phyloP scores from a whole-genome alignment of 2,797 vertebrate species.

The Dermochelys coriacea region DNA sequence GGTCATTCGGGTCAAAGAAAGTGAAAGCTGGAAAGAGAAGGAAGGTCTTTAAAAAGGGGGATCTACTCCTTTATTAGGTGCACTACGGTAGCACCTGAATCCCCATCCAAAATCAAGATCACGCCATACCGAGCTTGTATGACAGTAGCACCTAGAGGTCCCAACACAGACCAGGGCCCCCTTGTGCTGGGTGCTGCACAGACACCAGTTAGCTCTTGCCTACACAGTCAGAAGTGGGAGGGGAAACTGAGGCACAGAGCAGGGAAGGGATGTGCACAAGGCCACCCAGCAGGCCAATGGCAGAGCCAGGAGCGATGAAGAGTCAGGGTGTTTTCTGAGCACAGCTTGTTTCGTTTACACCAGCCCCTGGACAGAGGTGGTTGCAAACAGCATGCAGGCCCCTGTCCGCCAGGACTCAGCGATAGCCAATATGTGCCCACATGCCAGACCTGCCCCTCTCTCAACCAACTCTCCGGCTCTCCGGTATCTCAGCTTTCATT shows the following conservation, averaged over 20 bases:
- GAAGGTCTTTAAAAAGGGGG: not conserved
- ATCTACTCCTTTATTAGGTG: not conserved
- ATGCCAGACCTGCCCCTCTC: not conserved
- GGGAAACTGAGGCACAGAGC: not conserved
- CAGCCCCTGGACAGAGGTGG: not conserved
- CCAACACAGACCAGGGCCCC: not conserved
- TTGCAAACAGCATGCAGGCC: not conserved
- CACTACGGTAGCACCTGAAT: not conserved
- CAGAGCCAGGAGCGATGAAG: not conserved
- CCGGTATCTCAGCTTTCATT: not conserved
- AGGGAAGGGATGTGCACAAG: not conserved
- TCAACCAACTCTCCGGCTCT: not conserved
- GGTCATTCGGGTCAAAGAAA: conserved; percentile 94
- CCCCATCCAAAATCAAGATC: not conserved
- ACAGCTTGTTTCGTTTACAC: not conserved
- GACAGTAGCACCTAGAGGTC: not conserved
- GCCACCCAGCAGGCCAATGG: not conserved
- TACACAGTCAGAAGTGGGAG: not conserved
- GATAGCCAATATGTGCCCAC: not conserved
- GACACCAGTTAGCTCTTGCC: not conserved
- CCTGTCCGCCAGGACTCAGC: not conserved
- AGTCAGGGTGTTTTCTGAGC: not conserved
- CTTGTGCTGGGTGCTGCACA: not conserved
- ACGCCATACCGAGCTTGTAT: not conserved
- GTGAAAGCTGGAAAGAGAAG: conserved; percentile 85